Evolutionary conservation across 2,888 invertebrate genomes (phyloP).

Genomic region (Agrochola macilenta): DNA sequence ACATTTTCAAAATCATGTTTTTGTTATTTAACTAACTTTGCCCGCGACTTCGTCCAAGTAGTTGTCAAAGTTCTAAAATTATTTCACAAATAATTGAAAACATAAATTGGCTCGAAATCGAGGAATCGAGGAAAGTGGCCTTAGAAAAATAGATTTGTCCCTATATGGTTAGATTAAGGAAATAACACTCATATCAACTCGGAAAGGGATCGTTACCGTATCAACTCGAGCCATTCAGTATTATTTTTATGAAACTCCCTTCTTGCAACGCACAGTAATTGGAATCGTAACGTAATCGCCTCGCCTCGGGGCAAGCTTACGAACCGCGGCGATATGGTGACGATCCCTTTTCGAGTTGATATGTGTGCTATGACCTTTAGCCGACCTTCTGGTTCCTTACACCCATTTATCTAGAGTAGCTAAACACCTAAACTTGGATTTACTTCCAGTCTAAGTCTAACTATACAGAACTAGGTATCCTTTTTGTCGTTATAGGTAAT

Average conservation of each 20-base stretch:
- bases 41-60: neutral
- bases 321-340: too few species aligned
- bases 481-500: neutral
- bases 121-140: neutral
- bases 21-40: slow-evolving; percentile 45
- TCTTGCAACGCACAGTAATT: too few species aligned
- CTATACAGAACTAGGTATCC: neutral
- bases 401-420: neutral
- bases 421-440: neutral
- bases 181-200: too few species aligned
- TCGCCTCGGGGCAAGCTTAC: too few species aligned
- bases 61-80: neutral
- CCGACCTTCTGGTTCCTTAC: neutral
- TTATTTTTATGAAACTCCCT: too few species aligned
- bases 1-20: slow-evolving; percentile 68
- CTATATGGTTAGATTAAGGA: too few species aligned
- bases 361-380: too few species aligned
- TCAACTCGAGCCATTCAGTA: too few species aligned
- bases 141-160: neutral
- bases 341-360: too few species aligned
- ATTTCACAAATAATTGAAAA: neutral
- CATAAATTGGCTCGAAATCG: too few species aligned
- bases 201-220: too few species aligned
- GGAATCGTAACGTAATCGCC: too few species aligned
- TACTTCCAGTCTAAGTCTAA: neutral